These are phyloP conservation scores for Oryzias curvinotus DNA, from an alignment of 2,113 vertebrate species.

Conservation along the genomic window DNA sequence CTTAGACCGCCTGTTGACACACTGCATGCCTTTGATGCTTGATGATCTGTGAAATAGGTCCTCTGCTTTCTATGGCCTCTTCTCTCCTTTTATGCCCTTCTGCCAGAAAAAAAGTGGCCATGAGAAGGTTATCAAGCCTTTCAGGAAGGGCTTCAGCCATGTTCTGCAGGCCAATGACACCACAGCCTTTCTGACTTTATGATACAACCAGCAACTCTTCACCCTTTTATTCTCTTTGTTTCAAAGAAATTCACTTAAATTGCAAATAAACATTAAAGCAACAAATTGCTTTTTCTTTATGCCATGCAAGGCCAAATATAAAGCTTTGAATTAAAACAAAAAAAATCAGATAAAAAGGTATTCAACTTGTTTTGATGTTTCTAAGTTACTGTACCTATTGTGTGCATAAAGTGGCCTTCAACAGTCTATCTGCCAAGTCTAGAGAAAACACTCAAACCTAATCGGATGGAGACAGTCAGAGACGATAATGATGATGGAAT, in stretches of 20 bases:
- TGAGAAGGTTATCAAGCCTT: constrained; percentile 44
- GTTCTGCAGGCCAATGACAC: too few relatives aligned
- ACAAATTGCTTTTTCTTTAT: background rate
- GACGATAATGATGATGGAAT: constrained; percentile 30
- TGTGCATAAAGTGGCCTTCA: constrained; percentile 30
- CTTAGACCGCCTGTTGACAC: constrained; percentile 41
- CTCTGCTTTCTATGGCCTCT: constrained; percentile 18
- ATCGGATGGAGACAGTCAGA: constrained; percentile 27
- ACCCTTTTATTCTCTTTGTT: too few relatives aligned
- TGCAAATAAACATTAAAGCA: too few relatives aligned
- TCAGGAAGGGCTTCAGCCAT: constrained; percentile 17
- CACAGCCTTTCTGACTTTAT: too few relatives aligned
- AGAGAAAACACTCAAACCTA: constrained; percentile 25
- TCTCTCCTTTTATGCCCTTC: constrained; percentile 5
- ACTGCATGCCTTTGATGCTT: constrained; percentile 51
- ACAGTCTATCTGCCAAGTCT: constrained; percentile 23
- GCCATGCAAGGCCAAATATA: background rate
- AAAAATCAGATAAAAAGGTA: background rate
- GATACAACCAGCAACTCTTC: too few relatives aligned
- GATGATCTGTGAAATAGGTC: constrained; percentile 63
- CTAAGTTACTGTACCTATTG: constrained; percentile 23
- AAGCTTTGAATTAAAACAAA: constrained; percentile 1
- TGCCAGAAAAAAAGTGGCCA: constrained; percentile 12
- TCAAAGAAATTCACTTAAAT: too few relatives aligned
- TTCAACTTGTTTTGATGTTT: constrained; percentile 21